Evolutionary conservation across 2,888 invertebrate genomes (phyloP).

Genomic region (Chydorus sphaericus): DNA sequence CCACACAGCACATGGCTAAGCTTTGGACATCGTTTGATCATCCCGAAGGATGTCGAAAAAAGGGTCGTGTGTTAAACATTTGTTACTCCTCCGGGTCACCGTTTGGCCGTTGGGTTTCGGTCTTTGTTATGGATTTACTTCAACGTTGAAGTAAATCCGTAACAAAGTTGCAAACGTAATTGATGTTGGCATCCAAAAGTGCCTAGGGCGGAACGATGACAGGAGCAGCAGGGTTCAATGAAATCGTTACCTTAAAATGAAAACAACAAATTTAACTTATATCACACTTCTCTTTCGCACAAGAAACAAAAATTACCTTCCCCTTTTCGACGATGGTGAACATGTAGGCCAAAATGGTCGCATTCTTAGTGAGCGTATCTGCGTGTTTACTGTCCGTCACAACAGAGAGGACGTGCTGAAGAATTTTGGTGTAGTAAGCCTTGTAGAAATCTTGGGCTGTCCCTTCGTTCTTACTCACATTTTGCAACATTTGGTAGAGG

Average conservation of each 20-base stretch:
- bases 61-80: too few species aligned
- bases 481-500: constrained; percentile 63
- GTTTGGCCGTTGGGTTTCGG: too few species aligned
- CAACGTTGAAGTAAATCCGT: constrained; percentile 83
- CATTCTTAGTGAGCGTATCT: constrained; percentile 85
- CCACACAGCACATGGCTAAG: too few species aligned
- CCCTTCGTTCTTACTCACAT: constrained; percentile 61
- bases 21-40: too few species aligned
- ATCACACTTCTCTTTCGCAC: not conserved
- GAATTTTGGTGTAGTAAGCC: constrained; percentile 90
- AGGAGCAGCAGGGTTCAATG: constrained; percentile 43
- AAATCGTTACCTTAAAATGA: constrained; percentile 49
- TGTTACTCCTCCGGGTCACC: too few species aligned
- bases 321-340: constrained; percentile 87
- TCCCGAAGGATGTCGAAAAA: too few species aligned
- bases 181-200: constrained; percentile 27
- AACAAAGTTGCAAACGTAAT: constrained; percentile 65
- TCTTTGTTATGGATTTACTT: too few species aligned
- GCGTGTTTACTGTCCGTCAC: constrained; percentile 97
- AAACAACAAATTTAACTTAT: not conserved
- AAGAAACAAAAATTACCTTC: constrained; percentile 28
- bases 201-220: not conserved
- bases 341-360: constrained; percentile 89
- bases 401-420: constrained; percentile 96
- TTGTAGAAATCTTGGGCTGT: constrained; percentile 96